phyloP scores from a whole-genome alignment of 2,113 vertebrate species.

The Camelus bactrianus region DNA sequence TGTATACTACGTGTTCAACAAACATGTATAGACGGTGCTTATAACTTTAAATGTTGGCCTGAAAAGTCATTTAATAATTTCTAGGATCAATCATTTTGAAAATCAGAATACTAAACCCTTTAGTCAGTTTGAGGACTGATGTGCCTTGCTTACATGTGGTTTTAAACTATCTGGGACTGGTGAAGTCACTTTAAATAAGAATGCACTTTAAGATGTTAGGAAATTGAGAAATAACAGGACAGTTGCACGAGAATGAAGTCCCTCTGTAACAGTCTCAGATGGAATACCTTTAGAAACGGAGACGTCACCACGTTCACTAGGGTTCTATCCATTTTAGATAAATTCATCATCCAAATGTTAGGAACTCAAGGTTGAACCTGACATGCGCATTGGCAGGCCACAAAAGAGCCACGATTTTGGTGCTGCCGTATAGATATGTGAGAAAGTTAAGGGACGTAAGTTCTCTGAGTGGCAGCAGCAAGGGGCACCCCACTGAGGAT shows the following conservation, averaged over 20 bases:
- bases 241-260: not conserved
- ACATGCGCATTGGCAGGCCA: not conserved
- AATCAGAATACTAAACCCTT: constrained; percentile 22
- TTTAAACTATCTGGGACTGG: not conserved
- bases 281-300: not conserved
- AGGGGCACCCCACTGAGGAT: not conserved
- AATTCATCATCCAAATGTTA: not conserved
- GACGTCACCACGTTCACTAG: not conserved
- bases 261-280: not conserved
- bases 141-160: not conserved
- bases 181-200: not conserved
- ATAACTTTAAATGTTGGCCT: not conserved
- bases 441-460: not conserved
- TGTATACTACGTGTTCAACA: not conserved
- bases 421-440: not conserved
- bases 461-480: not conserved
- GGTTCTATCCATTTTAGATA: not conserved
- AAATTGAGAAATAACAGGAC: not conserved
- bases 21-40: not conserved
- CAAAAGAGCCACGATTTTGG: not conserved
- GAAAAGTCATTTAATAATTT: constrained; percentile 26
- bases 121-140: not conserved
- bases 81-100: not conserved
- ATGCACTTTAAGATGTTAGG: not conserved
- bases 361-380: not conserved